These are phyloP conservation scores for Tragulus kanchil DNA, from an alignment of 2,113 vertebrate species.

Conservation along the genomic window DNA sequence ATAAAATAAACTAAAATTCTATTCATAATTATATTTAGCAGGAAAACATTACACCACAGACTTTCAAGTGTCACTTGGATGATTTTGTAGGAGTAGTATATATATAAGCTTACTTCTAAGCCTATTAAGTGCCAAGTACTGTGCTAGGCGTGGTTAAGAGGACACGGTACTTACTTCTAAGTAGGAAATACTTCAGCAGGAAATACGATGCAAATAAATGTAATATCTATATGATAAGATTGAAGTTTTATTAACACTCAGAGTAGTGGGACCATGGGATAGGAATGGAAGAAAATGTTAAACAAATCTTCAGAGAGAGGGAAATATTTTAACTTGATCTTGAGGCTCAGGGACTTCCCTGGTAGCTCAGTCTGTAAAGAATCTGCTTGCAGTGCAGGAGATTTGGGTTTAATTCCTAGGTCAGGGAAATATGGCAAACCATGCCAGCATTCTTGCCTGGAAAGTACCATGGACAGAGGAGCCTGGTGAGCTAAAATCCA, in stretches of 20 bases:
- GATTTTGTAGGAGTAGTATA: background rate
- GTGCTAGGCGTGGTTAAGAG: background rate
- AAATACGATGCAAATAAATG: background rate
- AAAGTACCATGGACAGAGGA: no score
- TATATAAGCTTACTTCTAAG: background rate
- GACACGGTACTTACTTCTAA: background rate
- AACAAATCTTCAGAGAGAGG: background rate
- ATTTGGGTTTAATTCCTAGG: no score
- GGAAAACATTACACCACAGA: background rate
- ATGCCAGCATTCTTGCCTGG: no score
- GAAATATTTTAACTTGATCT: background rate
- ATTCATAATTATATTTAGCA: constrained; percentile 8
- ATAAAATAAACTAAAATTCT: background rate
- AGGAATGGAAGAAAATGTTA: background rate
- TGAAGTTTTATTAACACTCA: background rate
- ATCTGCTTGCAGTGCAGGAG: no score
- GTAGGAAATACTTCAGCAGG: background rate
- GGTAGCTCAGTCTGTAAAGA: no score
- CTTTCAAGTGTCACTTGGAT: background rate
- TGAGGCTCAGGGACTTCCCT: no score
- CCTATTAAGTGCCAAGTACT: background rate
- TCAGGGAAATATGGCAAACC: no score
- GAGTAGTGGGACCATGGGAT: background rate
- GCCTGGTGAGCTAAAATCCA: no score
- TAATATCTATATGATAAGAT: background rate